Evolutionary conservation across 1,140 invertebrate species (phyloP).

Genomic region (Pectinophora gossypiella): DNA sequence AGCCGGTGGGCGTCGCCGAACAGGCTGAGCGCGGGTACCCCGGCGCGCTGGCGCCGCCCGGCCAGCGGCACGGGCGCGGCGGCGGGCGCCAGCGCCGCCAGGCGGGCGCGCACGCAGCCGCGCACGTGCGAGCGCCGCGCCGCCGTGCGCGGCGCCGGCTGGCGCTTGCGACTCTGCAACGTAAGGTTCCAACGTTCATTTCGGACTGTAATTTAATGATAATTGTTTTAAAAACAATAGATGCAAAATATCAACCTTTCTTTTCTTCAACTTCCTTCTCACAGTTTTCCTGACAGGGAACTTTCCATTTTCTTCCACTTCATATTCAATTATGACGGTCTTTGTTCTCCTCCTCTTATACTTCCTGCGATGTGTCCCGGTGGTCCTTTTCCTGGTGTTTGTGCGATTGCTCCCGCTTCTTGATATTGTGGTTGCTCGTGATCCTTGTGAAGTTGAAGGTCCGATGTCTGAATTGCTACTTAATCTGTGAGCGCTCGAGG

Average conservation of each 20-base stretch:
- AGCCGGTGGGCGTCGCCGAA: constrained; percentile 79
- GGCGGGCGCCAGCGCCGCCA: constrained; percentile 34
- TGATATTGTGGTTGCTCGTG: constrained; percentile 13
- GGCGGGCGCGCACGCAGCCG: constrained; percentile 49
- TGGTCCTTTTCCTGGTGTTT: constrained; percentile 19
- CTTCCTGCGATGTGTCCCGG: constrained; percentile 31
- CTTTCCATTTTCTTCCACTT: constrained; percentile 75
- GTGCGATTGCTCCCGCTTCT: constrained; percentile 13
- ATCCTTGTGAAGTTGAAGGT: constrained; percentile 26
- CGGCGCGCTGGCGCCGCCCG: constrained; percentile 31
- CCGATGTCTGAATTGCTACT: constrained; percentile 15
- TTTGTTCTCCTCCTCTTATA: constrained; percentile 55
- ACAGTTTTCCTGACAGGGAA: constrained; percentile 73
- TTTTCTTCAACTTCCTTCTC: constrained; percentile 58
- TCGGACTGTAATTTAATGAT: not conserved
- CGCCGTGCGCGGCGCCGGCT: constrained; percentile 59
- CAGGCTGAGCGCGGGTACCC: constrained; percentile 61
- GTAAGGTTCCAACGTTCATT: not conserved
- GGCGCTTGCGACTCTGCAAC: constrained; percentile 31
- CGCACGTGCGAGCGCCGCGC: constrained; percentile 56
- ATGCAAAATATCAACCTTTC: constrained; percentile 35
- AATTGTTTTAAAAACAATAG: not conserved
- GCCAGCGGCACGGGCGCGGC: not conserved
- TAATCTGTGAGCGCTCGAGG: constrained; percentile 67
- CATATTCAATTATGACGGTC: constrained; percentile 75